Conservation (phyloP, 2,113 vertebrate species). For the Alces alces region DNA sequence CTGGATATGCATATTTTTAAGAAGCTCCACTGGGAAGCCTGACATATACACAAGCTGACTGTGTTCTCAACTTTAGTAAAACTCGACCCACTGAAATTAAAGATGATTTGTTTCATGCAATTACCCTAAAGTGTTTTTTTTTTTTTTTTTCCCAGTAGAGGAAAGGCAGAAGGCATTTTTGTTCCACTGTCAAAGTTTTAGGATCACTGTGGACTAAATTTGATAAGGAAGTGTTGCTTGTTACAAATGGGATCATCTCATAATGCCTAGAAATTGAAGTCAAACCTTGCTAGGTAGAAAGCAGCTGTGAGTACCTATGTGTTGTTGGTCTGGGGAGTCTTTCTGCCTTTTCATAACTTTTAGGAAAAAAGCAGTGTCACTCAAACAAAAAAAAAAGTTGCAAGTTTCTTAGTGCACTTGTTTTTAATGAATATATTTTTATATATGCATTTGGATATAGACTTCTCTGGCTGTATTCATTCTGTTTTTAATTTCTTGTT, state of each 20-base stretch:
- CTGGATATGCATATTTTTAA: background rate
- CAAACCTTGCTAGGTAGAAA: background rate
- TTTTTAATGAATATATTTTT: constrained; percentile 4
- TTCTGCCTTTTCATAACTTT: background rate
- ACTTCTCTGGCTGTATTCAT: background rate
- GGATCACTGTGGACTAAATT: constrained; percentile 33
- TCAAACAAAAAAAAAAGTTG: background rate
- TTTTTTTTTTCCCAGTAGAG: background rate
- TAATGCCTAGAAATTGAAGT: background rate
- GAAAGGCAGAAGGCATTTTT: background rate
- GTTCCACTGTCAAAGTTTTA: background rate
- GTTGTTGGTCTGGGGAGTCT: background rate
- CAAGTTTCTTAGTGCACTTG: background rate
- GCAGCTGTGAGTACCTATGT: background rate
- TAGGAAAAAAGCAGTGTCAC: background rate
- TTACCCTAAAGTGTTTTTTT: background rate
- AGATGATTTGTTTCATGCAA: background rate
- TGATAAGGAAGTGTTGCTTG: background rate
- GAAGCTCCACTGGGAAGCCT: background rate
- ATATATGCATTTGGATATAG: background rate
- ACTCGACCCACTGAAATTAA: background rate
- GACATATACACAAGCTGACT: background rate
- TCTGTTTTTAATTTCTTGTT: background rate
- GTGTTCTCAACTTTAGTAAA: background rate
- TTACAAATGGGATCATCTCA: background rate